These are phyloP conservation scores for Gymnothorax javanicus DNA, from an alignment of 2,797 vertebrate species.

Conservation along the genomic window DNA sequence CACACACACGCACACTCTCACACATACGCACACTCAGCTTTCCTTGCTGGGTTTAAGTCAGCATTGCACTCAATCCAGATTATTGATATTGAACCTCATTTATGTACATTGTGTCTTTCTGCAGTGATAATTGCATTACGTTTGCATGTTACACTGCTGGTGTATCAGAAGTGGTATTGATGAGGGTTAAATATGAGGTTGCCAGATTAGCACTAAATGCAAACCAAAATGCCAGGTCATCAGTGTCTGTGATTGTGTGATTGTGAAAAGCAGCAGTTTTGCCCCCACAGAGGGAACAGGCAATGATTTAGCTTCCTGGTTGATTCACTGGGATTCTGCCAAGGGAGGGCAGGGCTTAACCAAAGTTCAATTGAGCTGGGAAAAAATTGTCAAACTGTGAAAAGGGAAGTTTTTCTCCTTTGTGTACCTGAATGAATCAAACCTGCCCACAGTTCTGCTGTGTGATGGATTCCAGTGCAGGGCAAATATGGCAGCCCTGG, in stretches of 20 bases:
- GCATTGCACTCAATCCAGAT: conserved; percentile 39
- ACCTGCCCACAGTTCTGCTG: no score
- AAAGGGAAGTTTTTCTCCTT: neutral
- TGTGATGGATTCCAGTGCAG: no score
- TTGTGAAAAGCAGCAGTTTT: conserved; percentile 17
- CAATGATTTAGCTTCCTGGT: neutral
- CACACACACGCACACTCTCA: no score
- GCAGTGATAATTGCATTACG: neutral
- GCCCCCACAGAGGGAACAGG: neutral
- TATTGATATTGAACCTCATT: conserved; percentile 23
- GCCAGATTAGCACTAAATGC: conserved; percentile 13
- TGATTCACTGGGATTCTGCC: neutral
- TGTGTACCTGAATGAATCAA: no score
- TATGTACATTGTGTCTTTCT: neutral
- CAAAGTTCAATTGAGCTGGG: neutral
- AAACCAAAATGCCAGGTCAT: neutral
- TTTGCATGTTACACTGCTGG: conserved; percentile 25
- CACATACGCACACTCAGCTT: neutral
- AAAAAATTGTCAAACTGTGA: neutral
- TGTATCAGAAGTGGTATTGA: conserved; percentile 21
- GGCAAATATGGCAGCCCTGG: no score
- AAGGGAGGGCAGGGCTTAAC: neutral
- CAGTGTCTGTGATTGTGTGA: neutral
- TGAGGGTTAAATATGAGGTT: neutral
- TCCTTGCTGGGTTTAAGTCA: conserved; percentile 39